phyloP scores from a whole-genome alignment of 1,140 invertebrate species.

The Acyrthosiphon pisum region DNA sequence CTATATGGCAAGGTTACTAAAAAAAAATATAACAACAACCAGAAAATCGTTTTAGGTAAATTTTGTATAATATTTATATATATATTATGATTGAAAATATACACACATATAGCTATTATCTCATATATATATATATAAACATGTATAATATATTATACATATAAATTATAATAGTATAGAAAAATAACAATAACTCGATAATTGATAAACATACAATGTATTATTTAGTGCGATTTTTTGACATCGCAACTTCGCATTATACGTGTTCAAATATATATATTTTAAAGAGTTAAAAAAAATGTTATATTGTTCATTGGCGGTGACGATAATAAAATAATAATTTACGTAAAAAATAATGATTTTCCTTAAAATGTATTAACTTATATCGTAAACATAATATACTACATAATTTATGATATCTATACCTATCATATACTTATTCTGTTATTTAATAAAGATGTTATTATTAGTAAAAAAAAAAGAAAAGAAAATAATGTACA shows the following conservation, averaged over 20 bases:
- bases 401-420: neutral
- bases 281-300: constrained; percentile 20
- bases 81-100: neutral
- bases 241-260: neutral
- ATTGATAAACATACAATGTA: constrained; percentile 1
- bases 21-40: neutral
- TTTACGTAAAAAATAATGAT: constrained; percentile 25
- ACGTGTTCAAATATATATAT: neutral
- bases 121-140: neutral
- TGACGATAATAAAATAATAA: constrained; percentile 12
- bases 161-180: constrained; percentile 39
- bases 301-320: constrained; percentile 16
- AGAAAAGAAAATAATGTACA: constrained; percentile 22
- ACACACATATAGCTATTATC: neutral
- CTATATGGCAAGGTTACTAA: neutral
- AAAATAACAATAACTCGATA: constrained; percentile 37
- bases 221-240: neutral
- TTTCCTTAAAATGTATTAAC: neutral
- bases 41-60: neutral
- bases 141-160: constrained; percentile 17
- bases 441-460: constrained; percentile 19
- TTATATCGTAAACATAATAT: neutral
- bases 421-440: neutral
- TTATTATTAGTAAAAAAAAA: constrained; percentile 35
- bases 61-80: constrained; percentile 19